Evolutionary conservation across 2,797 vertebrate species (phyloP), one percentile per base, ranked within the genome.

Genomic region (Silurus aristotelis): DNA sequence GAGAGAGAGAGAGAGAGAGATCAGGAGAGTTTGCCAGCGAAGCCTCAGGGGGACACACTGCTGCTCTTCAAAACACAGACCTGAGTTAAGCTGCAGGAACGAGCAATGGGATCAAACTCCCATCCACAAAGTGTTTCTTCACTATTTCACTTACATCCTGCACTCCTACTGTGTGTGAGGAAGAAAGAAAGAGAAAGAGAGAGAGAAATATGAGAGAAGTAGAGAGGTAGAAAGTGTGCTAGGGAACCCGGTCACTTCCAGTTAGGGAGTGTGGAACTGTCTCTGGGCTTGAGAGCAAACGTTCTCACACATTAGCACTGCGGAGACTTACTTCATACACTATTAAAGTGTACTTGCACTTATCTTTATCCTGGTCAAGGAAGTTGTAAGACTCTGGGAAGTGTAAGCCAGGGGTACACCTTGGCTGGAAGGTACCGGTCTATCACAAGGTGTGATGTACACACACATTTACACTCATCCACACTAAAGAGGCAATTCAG

Each of bases 61-160:
- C 93, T 94, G 93, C 94, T 94, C 94, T 95, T 95, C 94, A 95
- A 95, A 95, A 94, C 93, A 77, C 79, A 92, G 93, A 95, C 94
- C 93, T 94, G 94, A 94, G 94, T 94, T 93, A 93, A 94, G 93
- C 93, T 94, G 91, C 92, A 92, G 91, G 93, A 92, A 93, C 92
- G 93, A 93, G 93, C 93, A 93, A 94, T 93, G 93, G 94, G 92
- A 94, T 94, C 94, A 94, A 91, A 94, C 92, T 94, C 93, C 90
- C 92, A 93, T 52, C 6, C 10, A 93, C 93, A 94, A 95, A 94
- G 94, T 94, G 94, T 93, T 95, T 93, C 94, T 93, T 94, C 93
- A 95, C 94, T 94, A 94, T 95, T 95, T 94, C 94, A 92, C 91
- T 90, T 91, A 93, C 92, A 94, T 94, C 93, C 91, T 91, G 89